Evolutionary conservation across 2,113 vertebrate genomes (phyloP), one percentile per base, ranked within the genome.

Genomic region (Acanthisitta chloris): DNA sequence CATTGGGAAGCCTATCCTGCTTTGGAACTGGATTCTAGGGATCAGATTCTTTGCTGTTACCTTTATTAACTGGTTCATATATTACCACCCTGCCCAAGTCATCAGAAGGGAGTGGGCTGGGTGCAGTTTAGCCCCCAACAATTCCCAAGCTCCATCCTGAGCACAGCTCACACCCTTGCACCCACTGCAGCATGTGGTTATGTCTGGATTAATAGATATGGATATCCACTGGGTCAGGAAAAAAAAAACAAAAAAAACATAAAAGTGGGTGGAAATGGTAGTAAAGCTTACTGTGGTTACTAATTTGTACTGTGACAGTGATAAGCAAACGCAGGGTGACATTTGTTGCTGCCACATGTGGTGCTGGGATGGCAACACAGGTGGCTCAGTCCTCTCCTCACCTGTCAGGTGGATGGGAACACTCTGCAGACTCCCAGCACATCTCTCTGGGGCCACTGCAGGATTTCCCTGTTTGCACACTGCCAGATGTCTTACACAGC

Each of bases 1-100:
- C 0, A 0, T 1, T 40, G 76, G 62, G 82, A 62, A 76, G 69
- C n/a, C 52, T 28, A 0, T 46, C 64, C 49, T 57, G 6, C 57
- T 24, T 20, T 34, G 67, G 52, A 43, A 16, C 6, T 2, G 46
- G 54, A 11, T n/a, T 29, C 69, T 25, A 12, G 14, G 0, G 13
- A n/a, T 12, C 20, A 36, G 38, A 12, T 18, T 26, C 49, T 55
- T 19, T 23, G 28, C 64, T 26, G 54, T 28, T 26, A 12, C 46
- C 48, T 71, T 33, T 12, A 34, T 24, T 17, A 57, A 25, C 45
- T 17, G 3, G 10, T 48, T 72, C 15, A 29, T 28, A 20, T 42
- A 69, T 69, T 23, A 49, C 40, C 19, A 12, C 8, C 31, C 61
- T 26, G 34, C 46, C 25, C 3, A 12, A 69, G 31, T 3, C 17